Evolutionary conservation across 2,888 invertebrate genomes (phyloP).

Genomic region (Macrosoma leucophasiata): DNA sequence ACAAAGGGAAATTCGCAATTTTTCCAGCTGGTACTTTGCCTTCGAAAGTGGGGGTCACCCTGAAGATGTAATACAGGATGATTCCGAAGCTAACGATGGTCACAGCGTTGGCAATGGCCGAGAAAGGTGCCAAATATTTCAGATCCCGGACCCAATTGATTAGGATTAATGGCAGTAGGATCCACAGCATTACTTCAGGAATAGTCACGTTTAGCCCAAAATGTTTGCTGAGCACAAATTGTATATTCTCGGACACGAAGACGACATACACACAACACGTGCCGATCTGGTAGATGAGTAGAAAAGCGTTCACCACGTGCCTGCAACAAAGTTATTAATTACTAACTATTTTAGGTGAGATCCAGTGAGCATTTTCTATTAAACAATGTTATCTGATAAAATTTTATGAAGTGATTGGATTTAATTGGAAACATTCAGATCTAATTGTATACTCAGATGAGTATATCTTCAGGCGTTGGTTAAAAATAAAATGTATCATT

Average conservation of each 20-base stretch:
- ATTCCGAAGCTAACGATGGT: slow-evolving; percentile 90
- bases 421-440: too few species aligned
- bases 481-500: too few species aligned
- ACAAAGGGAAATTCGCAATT: slow-evolving; percentile 86
- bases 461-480: too few species aligned
- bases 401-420: too few species aligned
- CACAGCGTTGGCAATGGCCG: slow-evolving; percentile 90
- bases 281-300: slow-evolving; percentile 93
- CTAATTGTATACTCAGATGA: too few species aligned
- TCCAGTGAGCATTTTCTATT: too few species aligned
- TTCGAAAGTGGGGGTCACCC: slow-evolving; percentile 79
- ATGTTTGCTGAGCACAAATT: slow-evolving; percentile 77
- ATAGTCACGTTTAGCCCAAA: slow-evolving; percentile 67
- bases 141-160: slow-evolving; percentile 90
- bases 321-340: too few species aligned
- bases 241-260: slow-evolving; percentile 92
- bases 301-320: slow-evolving; percentile 82
- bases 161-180: slow-evolving; percentile 83
- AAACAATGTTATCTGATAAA: too few species aligned
- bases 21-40: slow-evolving; percentile 79
- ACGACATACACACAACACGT: slow-evolving; percentile 98
- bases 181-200: slow-evolving; percentile 81
- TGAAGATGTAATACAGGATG: slow-evolving; percentile 89
- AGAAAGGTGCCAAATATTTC: slow-evolving; percentile 92
- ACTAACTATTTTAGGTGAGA: too few species aligned